A percentile compares a stretch with the other conserved stretches of the same genome.
These are phyloP conservation scores for Callithrix jacchus DNA, from an alignment of 2,113 vertebrate species.

Conservation along the genomic window DNA sequence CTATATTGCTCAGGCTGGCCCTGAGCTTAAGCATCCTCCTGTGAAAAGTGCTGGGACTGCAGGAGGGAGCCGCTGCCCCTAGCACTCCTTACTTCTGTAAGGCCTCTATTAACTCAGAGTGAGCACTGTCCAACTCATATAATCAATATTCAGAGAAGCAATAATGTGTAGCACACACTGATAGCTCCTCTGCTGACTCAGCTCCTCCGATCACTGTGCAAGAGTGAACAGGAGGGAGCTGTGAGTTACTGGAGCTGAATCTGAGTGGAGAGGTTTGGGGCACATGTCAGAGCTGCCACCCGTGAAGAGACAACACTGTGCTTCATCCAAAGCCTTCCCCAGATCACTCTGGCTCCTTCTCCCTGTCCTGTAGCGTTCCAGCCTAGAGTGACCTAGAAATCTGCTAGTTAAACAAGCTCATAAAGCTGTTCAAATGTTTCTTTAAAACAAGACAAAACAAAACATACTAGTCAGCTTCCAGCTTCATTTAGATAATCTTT, in stretches of 20 bases:
- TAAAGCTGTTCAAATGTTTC: not conserved
- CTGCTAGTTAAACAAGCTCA: not conserved
- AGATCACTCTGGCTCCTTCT: not conserved
- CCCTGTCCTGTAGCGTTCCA: not conserved
- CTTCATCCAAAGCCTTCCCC: not conserved
- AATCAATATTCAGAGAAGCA: not conserved
- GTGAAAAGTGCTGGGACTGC: too few relatives aligned
- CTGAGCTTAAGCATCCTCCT: too few relatives aligned
- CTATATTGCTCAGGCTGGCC: too few relatives aligned
- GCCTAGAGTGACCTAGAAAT: not conserved
- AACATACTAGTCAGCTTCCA: not conserved
- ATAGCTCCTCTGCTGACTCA: slow-evolving; percentile 39
- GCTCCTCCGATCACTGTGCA: not conserved
- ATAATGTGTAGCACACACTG: not conserved
- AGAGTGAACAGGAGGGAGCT: not conserved
- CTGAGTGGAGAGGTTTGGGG: not conserved
- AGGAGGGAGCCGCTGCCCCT: too few relatives aligned
- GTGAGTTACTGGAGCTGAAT: not conserved
- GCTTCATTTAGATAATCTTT: not conserved
- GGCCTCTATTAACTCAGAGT: slow-evolving; percentile 66
- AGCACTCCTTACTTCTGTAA: slow-evolving; percentile 68
- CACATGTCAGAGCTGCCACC: not conserved
- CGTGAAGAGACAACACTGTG: not conserved
- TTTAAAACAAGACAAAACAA: not conserved
- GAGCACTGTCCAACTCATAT: slow-evolving; percentile 59